phyloP scores from a whole-genome alignment of 37 sponge, comb jelly and placozoan species.

The Hormiphora californensis region DNA sequence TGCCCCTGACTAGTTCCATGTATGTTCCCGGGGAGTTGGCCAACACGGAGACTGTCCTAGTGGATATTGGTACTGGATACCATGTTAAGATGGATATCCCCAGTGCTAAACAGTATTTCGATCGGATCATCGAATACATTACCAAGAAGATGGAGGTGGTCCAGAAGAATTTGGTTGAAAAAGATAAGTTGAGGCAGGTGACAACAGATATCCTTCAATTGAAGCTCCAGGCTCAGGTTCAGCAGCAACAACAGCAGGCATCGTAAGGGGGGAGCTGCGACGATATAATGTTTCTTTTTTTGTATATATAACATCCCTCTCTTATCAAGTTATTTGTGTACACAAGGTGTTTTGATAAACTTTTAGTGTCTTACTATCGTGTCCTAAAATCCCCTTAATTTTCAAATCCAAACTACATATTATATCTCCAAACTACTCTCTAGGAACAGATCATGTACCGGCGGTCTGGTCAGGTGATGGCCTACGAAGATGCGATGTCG shows the following conservation, averaged over 20 bases:
- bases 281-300: not conserved
- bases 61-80: slow-evolving; percentile 95
- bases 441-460: too few species aligned
- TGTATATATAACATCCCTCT: not conserved
- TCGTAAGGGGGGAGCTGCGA: not conserved
- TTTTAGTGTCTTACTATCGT: too few species aligned
- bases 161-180: slow-evolving; percentile 72
- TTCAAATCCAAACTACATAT: too few species aligned
- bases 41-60: slow-evolving; percentile 66
- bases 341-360: too few species aligned
- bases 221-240: slow-evolving; percentile 24
- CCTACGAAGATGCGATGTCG: not conserved
- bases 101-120: slow-evolving; percentile 73
- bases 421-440: too few species aligned
- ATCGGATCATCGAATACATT: slow-evolving; percentile 75
- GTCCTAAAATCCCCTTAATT: too few species aligned
- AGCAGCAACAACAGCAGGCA: slow-evolving; percentile 39
- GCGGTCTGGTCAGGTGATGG: too few species aligned
- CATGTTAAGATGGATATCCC: slow-evolving; percentile 75
- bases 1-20: slow-evolving; percentile 60
- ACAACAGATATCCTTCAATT: slow-evolving; percentile 42
- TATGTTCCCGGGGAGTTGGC: slow-evolving; percentile 84
- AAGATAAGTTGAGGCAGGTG: slow-evolving; percentile 72
- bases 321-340: not conserved
- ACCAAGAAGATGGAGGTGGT: slow-evolving; percentile 76